Evolutionary conservation across 2,797 vertebrate genomes (phyloP).

Genomic region (Sebastes miniatus): DNA sequence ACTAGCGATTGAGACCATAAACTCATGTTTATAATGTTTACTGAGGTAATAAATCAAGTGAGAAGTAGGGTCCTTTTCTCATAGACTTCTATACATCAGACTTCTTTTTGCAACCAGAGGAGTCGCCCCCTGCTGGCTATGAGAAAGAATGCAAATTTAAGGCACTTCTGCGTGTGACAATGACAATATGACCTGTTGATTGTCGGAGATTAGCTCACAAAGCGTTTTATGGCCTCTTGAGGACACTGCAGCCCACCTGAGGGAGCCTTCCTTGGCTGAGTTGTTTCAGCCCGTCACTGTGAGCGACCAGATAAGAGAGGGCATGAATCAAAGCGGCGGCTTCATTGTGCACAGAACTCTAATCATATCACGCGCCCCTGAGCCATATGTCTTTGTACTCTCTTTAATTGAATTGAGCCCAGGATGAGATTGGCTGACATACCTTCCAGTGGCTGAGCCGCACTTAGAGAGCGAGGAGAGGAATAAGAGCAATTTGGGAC

Average conservation of each 20-base stretch:
- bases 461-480: slow-evolving; percentile 26
- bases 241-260: slow-evolving; percentile 13
- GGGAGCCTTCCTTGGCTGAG: slow-evolving; percentile 17
- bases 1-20: too few species aligned
- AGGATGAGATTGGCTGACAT: slow-evolving; percentile 76
- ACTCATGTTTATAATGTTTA: too few species aligned
- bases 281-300: slow-evolving; percentile 9
- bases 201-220: background rate
- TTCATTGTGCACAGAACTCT: slow-evolving; percentile 65
- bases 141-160: too few species aligned
- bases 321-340: slow-evolving; percentile 71
- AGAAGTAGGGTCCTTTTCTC: too few species aligned
- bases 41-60: too few species aligned
- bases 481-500: slow-evolving; percentile 36
- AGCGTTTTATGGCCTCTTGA: background rate
- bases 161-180: background rate
- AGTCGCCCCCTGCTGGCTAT: too few species aligned
- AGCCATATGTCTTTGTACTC: slow-evolving; percentile 79
- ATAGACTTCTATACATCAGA: too few species aligned
- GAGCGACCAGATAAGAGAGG: slow-evolving; percentile 52
- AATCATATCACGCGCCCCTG: slow-evolving; percentile 76
- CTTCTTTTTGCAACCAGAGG: too few species aligned
- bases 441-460: slow-evolving; percentile 52
- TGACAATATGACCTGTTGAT: slow-evolving; percentile 25
- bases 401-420: slow-evolving; percentile 77